Base-by-base conservation (phyloP, 1,140 invertebrate genomes). In the Scaptomyza montana region DNA sequence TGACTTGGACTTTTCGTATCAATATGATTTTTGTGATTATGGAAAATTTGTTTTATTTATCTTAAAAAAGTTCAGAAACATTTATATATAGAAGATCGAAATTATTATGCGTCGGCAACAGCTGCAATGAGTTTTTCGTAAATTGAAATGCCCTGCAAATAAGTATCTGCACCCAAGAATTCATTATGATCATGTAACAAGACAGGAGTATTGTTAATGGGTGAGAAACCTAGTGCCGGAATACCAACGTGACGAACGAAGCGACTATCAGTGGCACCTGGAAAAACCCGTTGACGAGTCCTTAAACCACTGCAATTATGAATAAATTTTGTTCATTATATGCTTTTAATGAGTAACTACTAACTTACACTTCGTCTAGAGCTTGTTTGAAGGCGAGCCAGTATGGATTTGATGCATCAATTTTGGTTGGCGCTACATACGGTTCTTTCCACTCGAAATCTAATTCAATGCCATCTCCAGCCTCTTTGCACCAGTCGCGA, bases 121-220 rank as follows among this genome's bases (percentile, higher is more conserved):
- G 93, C 91, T 2, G 93, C 91, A 43, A 96, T 93, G 4, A 96
- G 89, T 51, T 93, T 86, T 56, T 93, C 92, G 81, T 96, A 97
- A 46, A 96, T 94, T 2, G 94, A 87, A 43, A 97, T 95, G 10
- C 96, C 96, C 30, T 92, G 86, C 3, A 97, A 80, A 90, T 96
- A 97, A 1, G 94, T 93, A 13, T 93, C 92, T 28, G 94, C 94
- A 67, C 94, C 94, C 1, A 97, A 90, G 78, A 92, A 95, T 86
- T 97, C 96, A 86, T 97, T 94, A 90, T 97, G 95, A 79, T 96
- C 95, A 80, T 97, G 96, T 9, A 97, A 92, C 1, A 95, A 90
- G 2, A 95, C 93, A 1, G 94, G 94, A 1, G 95, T 96, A 78
- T 94, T 95, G 92, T 73, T 73, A 28, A 97, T 95, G 0, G 96